Evolutionary conservation across 92 coral and sea anemone species (phyloP), one percentile per base, ranked within the genome.

Genomic region (Heteractis magnifica): DNA sequence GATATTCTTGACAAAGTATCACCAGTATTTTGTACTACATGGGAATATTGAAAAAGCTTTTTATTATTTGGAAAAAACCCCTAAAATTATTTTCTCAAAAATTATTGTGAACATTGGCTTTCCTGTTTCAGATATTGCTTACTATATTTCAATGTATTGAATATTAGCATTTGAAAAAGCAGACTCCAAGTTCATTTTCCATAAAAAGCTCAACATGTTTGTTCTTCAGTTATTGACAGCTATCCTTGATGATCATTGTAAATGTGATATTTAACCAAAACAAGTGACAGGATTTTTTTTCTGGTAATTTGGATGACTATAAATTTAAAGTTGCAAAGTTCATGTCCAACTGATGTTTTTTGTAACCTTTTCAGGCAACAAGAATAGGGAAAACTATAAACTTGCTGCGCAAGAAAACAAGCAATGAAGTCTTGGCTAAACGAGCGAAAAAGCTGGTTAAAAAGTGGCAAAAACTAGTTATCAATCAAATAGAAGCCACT

Each of bases 381-480:
- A 90, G 99, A 65, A 88, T 96, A 80, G 99, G 99, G 56, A 94
- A 95, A 81, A 96, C 98, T 72, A 93, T 96, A 56, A 96, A 96
- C 80, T 91, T 92, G 74, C 92, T 96, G 53, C 93, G 99, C 56
- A 96, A 96, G 84, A 96, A 96, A 78, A 96, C 99, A 51, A 80
- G 86, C 20, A 96, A 96, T 89, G 95, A 89, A 19, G 98, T 90
- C 79, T 86, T 96, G 72, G 99, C 99, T 11, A 91, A 91, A 73
- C 85, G 99, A 75, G 99, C 99, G 48, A 96, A 96, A 72, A 93
- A 93, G 83, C 98, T 96, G 75, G 99, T 96, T 23, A 96, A 96
- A 83, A 94, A 92, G 79, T 96, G 99, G 99, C 98, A 96, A 72
- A 94, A 92, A 85, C 89, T 95, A 19, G 98, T 96, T 56, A 94